Evolutionary conservation across 2,797 vertebrate species (phyloP), one percentile per base, ranked within the genome.

Genomic region (Hydrolagus colliei): DNA sequence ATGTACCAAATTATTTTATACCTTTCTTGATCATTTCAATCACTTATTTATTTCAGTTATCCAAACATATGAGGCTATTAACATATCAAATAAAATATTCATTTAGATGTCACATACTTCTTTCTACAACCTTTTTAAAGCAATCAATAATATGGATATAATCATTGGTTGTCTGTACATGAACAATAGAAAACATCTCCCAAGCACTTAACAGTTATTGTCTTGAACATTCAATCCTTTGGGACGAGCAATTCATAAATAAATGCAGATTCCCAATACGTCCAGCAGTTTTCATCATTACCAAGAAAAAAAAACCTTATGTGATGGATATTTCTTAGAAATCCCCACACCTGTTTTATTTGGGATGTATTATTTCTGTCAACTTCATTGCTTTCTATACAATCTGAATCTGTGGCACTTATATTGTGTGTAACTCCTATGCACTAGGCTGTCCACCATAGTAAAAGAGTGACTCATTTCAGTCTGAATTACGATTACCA

Each of bases 121-220:
- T 62, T 77, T 65, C 22, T 27, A 65, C 27, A 18, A 11, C 18
- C 3, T 65, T 52, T 76, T 79, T 65, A 27, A 27, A 63, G 16
- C 73, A 41, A 78, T 16, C 7, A 65, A 27, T 65, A 80, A 32
- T 3, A 65, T 65, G 22, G 13, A 65, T 65, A 7, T 32, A 67
- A 80, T 80, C 13, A 8, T 11, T 27, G 22, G 22, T 32, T 80
- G 62, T 62, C 62, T 80, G n/a, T 32, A 32, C n/a, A 59, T 27
- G 22, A 65, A 80, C 61, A 63, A 63, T 79, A 80, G 12, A 80
- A 65, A 80, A 32, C 12, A 67, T 67, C 27, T 80, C 63, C 22
- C 63, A 67, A 67, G 63, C 22, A 65, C 78, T 67, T 80, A 67
- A 35, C 14, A 80, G 13, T 80, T 80, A 80, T 32, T 80, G 79